A percentile compares a stretch with the other conserved stretches of the same genome.
phyloP scores from a whole-genome alignment of 2,113 vertebrate genomes.

The Gasterosteus aculeatus region DNA sequence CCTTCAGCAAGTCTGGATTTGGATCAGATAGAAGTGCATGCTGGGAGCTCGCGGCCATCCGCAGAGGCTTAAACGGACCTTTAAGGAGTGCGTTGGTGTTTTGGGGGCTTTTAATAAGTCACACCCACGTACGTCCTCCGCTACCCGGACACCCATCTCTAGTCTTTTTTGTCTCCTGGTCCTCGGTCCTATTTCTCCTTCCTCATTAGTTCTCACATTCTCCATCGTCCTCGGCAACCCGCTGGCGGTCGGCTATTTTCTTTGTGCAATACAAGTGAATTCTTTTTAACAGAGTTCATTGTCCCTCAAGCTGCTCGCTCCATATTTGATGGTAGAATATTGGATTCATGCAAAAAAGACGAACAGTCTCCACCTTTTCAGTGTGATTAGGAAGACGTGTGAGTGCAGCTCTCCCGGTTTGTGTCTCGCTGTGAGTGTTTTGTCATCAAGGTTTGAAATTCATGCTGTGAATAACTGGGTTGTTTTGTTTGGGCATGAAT shows the following conservation, averaged over 20 bases:
- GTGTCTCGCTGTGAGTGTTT: background rate
- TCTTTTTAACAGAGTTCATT: background rate
- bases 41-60: too few relatives aligned
- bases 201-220: background rate
- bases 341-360: background rate
- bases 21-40: too few relatives aligned
- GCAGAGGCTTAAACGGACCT: too few relatives aligned
- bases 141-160: too few relatives aligned
- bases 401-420: background rate
- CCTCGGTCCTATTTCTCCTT: background rate
- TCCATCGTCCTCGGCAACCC: background rate
- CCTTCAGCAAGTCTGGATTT: too few relatives aligned
- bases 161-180: constrained; percentile 4
- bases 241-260: background rate
- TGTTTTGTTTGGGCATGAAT: constrained; percentile 7
- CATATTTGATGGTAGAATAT: background rate
- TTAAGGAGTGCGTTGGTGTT: too few relatives aligned
- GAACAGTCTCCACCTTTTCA: background rate
- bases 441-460: background rate
- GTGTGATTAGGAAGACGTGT: background rate
- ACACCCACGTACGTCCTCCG: too few relatives aligned
- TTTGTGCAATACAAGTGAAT: background rate
- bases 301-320: background rate
- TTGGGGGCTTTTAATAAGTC: too few relatives aligned
- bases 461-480: constrained; percentile 2